Percentiles rank a stretch among this genome's conserved stretches.
Conservation (phyloP, 2,888 invertebrate species). For the Melikaiella ostensackeni region DNA sequence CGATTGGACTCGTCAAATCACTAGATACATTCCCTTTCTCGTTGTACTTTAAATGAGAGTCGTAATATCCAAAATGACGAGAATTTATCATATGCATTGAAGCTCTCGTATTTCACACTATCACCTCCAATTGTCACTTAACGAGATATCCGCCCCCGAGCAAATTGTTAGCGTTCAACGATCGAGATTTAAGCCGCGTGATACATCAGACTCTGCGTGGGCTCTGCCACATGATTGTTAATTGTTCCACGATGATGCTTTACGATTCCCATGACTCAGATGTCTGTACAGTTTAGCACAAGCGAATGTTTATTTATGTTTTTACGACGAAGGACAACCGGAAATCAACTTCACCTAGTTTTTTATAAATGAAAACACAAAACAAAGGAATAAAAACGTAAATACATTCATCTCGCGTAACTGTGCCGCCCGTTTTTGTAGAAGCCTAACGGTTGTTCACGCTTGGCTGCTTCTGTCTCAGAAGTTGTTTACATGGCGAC, state of each 20-base stretch:
- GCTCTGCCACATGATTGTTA: conserved; percentile 67
- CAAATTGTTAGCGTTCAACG: conserved; percentile 48
- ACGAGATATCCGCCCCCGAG: conserved; percentile 69
- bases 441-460: too few species aligned
- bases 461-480: too few species aligned
- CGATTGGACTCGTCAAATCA: conserved; percentile 30
- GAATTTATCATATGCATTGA: conserved; percentile 56
- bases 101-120: conserved; percentile 66
- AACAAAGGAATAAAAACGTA: too few species aligned
- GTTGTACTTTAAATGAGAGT: conserved; percentile 22
- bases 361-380: too few species aligned
- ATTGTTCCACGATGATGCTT: conserved; percentile 73
- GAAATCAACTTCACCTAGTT: conserved; percentile 1
- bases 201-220: conserved; percentile 62
- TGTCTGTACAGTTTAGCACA: conserved; percentile 54
- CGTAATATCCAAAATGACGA: conserved; percentile 27
- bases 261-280: conserved; percentile 68
- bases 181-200: conserved; percentile 51
- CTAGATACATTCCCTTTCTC: conserved; percentile 10
- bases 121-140: conserved; percentile 74
- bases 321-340: conserved; percentile 63
- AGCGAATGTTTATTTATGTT: conserved; percentile 60
- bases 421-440: too few species aligned
- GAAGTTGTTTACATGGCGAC: too few species aligned
- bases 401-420: too few species aligned